Percentiles rank a stretch among this genome's conserved stretches.
phyloP scores from a whole-genome alignment of 2,113 vertebrate species.

The Platysternon megacephalum region DNA sequence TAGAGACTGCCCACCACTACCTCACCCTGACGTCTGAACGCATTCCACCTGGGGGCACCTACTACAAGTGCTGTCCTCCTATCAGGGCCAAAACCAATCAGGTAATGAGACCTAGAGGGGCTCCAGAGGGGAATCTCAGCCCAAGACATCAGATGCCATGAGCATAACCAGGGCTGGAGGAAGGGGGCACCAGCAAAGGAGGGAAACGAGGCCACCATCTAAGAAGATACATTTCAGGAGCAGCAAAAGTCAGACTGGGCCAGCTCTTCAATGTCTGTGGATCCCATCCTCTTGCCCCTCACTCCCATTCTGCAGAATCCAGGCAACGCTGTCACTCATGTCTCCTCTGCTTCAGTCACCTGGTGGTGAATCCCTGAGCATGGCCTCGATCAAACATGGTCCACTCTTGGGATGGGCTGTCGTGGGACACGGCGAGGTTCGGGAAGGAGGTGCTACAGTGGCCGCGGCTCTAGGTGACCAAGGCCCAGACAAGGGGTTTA shows the following conservation, averaged over 20 bases:
- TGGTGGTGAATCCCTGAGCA: background rate
- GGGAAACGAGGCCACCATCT: background rate
- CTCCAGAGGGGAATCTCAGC: background rate
- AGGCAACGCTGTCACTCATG: background rate
- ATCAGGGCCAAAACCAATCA: constrained; percentile 78
- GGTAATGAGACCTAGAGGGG: constrained; percentile 48
- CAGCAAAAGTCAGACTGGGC: background rate
- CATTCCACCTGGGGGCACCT: constrained; percentile 82
- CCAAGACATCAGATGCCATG: background rate
- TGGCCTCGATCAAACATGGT: background rate
- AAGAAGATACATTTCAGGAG: background rate
- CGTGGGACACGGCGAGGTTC: background rate
- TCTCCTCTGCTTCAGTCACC: background rate
- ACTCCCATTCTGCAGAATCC: background rate
- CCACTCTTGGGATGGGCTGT: background rate
- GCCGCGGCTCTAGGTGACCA: background rate
- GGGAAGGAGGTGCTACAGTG: background rate
- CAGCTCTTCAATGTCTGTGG: background rate
- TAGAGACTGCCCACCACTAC: constrained; percentile 88
- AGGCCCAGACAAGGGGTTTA: background rate
- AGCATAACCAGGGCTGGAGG: too few species aligned
- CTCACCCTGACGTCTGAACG: constrained; percentile 81
- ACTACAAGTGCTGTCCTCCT: constrained; percentile 88
- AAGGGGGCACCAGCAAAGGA: background rate
- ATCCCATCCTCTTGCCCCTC: background rate